A percentile compares a stretch with the other conserved stretches of the same genome.
Conservation (phyloP, 2,113 vertebrate species). For the Pachyramphus minor region DNA sequence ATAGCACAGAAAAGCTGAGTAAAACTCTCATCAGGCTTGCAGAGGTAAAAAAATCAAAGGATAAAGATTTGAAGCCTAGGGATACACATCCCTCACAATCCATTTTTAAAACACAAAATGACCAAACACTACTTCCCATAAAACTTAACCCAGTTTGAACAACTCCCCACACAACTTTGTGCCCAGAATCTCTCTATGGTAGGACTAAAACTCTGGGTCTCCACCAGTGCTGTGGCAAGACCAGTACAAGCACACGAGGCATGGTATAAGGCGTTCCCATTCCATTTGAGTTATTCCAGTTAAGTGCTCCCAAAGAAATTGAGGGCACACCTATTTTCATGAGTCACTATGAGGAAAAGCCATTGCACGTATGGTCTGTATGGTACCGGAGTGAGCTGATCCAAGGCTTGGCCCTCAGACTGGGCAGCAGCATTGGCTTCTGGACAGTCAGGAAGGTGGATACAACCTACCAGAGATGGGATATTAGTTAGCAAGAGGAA, state of each 20-base stretch:
- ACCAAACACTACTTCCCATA: neutral
- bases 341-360: neutral
- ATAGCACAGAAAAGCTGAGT: neutral
- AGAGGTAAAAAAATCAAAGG: neutral
- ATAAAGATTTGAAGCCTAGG: neutral
- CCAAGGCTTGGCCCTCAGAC: neutral
- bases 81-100: neutral
- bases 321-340: neutral
- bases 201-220: neutral
- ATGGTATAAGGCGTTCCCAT: neutral
- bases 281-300: neutral
- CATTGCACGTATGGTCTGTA: neutral
- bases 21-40: neutral
- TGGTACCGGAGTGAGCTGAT: neutral
- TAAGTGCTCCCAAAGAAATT: neutral
- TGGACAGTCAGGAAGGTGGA: neutral
- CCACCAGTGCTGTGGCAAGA: neutral
- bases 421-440: neutral
- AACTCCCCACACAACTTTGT: neutral
- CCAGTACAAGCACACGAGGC: neutral
- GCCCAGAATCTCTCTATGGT: neutral
- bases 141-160: neutral
- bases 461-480: neutral
- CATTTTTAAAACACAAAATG: neutral
- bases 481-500: neutral